phyloP scores from a whole-genome alignment of 2,113 vertebrate genomes.

The Myxocyprinus asiaticus region DNA sequence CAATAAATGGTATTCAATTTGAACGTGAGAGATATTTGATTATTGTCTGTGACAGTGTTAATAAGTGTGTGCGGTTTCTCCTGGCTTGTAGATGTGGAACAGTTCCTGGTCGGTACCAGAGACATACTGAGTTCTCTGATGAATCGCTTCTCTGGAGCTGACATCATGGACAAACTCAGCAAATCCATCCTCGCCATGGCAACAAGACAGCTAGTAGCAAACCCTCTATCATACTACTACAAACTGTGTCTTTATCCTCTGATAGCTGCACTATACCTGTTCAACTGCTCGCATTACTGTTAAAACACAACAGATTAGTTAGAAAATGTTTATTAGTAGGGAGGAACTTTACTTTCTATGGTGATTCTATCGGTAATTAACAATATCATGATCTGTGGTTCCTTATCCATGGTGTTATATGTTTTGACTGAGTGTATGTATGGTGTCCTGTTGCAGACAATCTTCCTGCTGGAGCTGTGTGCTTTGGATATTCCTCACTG shows the following conservation, averaged over 20 bases:
- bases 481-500: constrained; percentile 88
- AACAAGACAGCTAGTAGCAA: constrained; percentile 90
- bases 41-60: too few relatives aligned
- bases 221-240: neutral
- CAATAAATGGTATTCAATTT: too few relatives aligned
- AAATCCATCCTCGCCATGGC: constrained; percentile 90
- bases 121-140: constrained; percentile 81
- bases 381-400: too few relatives aligned
- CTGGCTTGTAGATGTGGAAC: constrained; percentile 82
- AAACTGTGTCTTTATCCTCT: neutral
- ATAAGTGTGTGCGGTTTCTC: neutral
- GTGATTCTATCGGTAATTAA: too few relatives aligned
- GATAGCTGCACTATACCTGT: too few relatives aligned
- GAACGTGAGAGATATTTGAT: too few relatives aligned
- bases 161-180: constrained; percentile 85
- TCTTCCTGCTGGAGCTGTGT: constrained; percentile 92
- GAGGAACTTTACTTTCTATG: too few relatives aligned
- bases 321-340: too few relatives aligned
- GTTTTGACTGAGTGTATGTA: neutral
- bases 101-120: constrained; percentile 82
- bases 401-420: too few relatives aligned
- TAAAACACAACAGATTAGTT: too few relatives aligned
- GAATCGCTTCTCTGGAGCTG: constrained; percentile 78
- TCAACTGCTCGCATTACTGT: too few relatives aligned
- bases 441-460: constrained; percentile 73